phyloP scores from a whole-genome alignment of 2,113 vertebrate genomes.

The Antidorcas marsupialis region DNA sequence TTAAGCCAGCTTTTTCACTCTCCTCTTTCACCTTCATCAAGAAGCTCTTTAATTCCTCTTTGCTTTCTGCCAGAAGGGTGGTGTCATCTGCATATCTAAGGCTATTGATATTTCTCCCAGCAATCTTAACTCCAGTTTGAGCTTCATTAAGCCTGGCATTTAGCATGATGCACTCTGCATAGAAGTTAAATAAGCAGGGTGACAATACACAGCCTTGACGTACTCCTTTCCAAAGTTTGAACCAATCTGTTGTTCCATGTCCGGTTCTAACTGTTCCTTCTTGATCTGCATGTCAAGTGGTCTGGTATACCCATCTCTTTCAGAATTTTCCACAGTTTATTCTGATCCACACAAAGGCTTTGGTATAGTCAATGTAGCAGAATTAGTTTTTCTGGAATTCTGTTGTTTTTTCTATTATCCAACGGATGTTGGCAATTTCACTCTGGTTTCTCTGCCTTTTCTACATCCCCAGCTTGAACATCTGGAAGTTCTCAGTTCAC shows the following conservation, averaged over 20 bases:
- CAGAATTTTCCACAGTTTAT: not conserved
- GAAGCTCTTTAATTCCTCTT: not conserved
- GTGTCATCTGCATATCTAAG: not conserved
- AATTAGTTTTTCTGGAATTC: not conserved
- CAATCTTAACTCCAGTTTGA: not conserved
- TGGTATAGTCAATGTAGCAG: not conserved
- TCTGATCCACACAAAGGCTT: not conserved
- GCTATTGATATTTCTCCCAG: not conserved
- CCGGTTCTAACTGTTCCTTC: not conserved
- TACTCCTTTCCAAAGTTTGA: not conserved
- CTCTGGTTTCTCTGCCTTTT: not conserved
- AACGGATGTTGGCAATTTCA: not conserved
- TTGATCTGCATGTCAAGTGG: not conserved
- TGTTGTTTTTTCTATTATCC: not conserved
- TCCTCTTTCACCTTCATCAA: not conserved
- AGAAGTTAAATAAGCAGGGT: not conserved
- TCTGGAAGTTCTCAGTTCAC: not conserved
- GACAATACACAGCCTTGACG: not conserved
- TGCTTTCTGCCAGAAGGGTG: not conserved
- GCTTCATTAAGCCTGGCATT: not conserved
- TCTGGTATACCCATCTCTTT: not conserved
- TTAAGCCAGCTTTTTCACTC: not conserved
- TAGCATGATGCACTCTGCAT: accelerated
- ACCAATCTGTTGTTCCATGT: accelerated
- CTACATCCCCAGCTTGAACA: not conserved